Evolutionary conservation across 1,140 invertebrate genomes (phyloP).

Genomic region (Bombus difficillimus): DNA sequence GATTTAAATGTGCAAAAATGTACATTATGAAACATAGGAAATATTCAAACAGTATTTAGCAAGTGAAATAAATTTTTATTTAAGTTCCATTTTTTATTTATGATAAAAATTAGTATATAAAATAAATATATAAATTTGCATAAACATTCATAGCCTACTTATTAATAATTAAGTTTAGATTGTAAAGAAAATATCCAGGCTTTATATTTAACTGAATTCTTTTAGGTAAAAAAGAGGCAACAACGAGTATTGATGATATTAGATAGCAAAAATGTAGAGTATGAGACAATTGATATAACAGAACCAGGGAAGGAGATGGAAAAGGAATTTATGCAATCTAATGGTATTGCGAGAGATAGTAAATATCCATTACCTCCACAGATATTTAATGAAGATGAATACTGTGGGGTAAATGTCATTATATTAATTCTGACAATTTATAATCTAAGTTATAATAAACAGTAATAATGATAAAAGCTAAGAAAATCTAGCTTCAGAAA

Average conservation of each 20-base stretch:
- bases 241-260: conserved; percentile 95
- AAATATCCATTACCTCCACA: conserved; percentile 94
- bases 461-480: not conserved
- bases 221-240: conserved; percentile 96
- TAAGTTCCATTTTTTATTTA: not conserved
- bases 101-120: not conserved
- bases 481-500: not conserved
- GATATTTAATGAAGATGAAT: conserved; percentile 95
- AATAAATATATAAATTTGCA: not conserved
- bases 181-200: not conserved
- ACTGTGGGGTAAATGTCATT: conserved; percentile 91
- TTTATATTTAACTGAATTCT: not conserved
- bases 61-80: not conserved
- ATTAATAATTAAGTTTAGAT: not conserved
- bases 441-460: conserved; percentile 2
- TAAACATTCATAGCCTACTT: not conserved
- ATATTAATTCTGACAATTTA: not conserved
- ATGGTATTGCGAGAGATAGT: conserved; percentile 90
- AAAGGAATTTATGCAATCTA: conserved; percentile 96
- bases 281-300: conserved; percentile 95
- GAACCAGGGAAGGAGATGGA: conserved; percentile 94
- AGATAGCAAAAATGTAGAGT: conserved; percentile 94
- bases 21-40: not conserved
- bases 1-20: not conserved
- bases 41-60: not conserved